A percentile compares a stretch with the other conserved stretches of the same genome.
phyloP scores from a whole-genome alignment of 2,888 invertebrate genomes.

The Dryobota labecula region DNA sequence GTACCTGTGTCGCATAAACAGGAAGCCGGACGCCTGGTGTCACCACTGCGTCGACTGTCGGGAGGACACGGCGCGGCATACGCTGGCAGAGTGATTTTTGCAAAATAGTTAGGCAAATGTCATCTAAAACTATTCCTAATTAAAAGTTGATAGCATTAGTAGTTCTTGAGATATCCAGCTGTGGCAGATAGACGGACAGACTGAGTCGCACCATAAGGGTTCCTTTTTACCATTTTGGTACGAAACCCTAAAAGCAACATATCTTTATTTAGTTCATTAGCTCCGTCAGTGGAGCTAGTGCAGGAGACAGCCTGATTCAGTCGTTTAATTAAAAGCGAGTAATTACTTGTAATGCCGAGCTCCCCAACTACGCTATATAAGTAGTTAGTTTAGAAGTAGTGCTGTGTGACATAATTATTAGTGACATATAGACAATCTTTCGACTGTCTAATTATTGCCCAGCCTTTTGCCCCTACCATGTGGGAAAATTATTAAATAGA shows the following conservation, averaged over 20 bases:
- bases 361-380: constrained; percentile 33
- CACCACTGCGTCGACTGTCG: no score
- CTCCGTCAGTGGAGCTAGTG: constrained; percentile 53
- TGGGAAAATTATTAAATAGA: not conserved
- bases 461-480: constrained; percentile 21
- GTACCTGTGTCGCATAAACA: no score
- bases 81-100: no score
- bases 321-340: constrained; percentile 66
- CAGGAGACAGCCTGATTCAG: constrained; percentile 62
- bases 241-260: constrained; percentile 27
- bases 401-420: constrained; percentile 30
- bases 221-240: no score
- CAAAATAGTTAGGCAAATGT: no score
- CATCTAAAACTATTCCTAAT: no score
- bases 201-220: no score
- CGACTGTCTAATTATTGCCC: constrained; percentile 33
- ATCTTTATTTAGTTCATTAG: constrained; percentile 57
- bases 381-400: constrained; percentile 19
- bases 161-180: no score
- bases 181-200: no score
- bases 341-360: constrained; percentile 63
- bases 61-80: no score
- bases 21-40: no score
- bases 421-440: constrained; percentile 37
- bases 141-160: no score